phyloP scores from a whole-genome alignment of 2,888 invertebrate genomes.

The Andrena marginata region DNA sequence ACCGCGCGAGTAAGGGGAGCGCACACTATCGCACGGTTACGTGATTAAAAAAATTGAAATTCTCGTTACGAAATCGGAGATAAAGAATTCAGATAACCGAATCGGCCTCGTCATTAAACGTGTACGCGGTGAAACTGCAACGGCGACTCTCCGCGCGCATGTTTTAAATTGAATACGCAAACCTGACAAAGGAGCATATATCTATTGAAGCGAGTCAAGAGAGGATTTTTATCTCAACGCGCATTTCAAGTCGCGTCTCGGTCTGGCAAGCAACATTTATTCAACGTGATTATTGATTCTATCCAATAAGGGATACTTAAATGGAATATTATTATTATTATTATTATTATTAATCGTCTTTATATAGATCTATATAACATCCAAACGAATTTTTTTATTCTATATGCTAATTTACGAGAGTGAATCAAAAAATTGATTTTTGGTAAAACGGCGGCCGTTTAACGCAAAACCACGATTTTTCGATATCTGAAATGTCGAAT shows the following conservation, averaged over 20 bases:
- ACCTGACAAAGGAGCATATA: neutral
- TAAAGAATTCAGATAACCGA: constrained; percentile 2
- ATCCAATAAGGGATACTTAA: neutral
- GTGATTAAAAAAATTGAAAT: constrained; percentile 11
- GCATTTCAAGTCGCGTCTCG: neutral
- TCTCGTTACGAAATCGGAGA: neutral
- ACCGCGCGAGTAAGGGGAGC: neutral
- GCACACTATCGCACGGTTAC: neutral
- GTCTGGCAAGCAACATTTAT: neutral
- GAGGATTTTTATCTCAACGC: neutral
- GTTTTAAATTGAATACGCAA: neutral
- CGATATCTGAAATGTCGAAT: too few relatives aligned
- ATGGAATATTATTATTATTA: constrained; percentile 5
- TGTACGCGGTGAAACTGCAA: neutral
- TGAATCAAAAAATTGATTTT: too few relatives aligned
- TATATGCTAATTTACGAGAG: too few relatives aligned
- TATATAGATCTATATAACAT: too few relatives aligned
- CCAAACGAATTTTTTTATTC: too few relatives aligned
- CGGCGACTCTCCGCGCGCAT: neutral
- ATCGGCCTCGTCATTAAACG: constrained; percentile 8
- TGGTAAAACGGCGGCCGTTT: too few relatives aligned
- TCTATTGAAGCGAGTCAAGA: neutral
- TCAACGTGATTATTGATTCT: neutral
- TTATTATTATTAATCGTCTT: too few relatives aligned
- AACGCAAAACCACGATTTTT: too few relatives aligned